Evolutionary conservation across 1,140 invertebrate species (phyloP), one percentile per base, ranked within the genome.

Genomic region (Onthophagus taurus): DNA sequence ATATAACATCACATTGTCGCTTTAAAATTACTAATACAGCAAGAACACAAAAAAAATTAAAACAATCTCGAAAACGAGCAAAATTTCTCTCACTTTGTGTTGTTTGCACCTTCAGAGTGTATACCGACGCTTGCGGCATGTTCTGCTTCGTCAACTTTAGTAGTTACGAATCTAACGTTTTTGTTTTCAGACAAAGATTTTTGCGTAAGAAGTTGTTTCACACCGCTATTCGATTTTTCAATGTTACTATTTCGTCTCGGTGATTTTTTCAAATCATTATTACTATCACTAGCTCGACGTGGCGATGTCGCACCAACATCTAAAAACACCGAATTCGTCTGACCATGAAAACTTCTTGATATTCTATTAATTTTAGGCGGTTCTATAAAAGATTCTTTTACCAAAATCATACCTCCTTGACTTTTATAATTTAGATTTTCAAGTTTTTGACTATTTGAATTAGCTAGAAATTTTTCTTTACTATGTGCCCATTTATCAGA

Each of bases 351-450:
- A 54, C 67, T 69, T 39, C 60, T 65, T 16, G 69, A 61, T 31
- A 68, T 57, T 14, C 68, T 49, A 9, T 55, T 54, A 19, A 66
- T 65, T 51, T 66, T 64, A 3, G 64, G 61, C 1, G 69, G 65
- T 50, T 71, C 70, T 7, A 72, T 69, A 45, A 62, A 71, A 20
- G 57, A 56, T 51, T 70, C 69, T 52, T 67, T 71, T 12, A 70
- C 58, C 9, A 67, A 47, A 14, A 70, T 55, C 3, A 67, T 60
- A 2, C 66, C 67, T 13, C 48, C 13, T 31, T 21, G 33, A 2
- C 2, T 19, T 19, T 4, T 23, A 19, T 34, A n/a, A 17, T 13
- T 37, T 33, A 45, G 11, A 38, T 39, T 6, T 18, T 31, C 24
- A 31, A 23, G 13, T 17, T 18, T 4, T 34, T 33, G 38, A 6